Conservation (phyloP, 2,797 vertebrate species). For the Coendou prehensilis region DNA sequence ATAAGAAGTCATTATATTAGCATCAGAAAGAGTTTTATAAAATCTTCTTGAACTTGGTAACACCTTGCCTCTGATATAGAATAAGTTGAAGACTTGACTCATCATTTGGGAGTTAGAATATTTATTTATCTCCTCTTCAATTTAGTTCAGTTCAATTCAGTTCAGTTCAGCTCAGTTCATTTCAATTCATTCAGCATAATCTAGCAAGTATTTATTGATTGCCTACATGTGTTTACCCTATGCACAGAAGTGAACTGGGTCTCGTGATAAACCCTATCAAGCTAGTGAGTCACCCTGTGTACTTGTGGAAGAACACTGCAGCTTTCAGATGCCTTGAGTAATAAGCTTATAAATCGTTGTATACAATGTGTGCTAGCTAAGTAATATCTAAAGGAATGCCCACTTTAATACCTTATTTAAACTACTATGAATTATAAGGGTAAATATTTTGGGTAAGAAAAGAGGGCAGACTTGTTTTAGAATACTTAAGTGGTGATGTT, state of each 20-base stretch:
- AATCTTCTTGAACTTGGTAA: neutral
- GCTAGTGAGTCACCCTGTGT: neutral
- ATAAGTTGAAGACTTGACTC: neutral
- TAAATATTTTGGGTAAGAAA: slow-evolving; percentile 49
- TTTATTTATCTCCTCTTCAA: neutral
- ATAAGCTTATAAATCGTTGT: neutral
- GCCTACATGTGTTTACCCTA: neutral
- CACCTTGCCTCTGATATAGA: neutral
- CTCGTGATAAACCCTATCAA: neutral
- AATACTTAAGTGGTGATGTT: neutral
- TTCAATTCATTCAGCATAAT: slow-evolving; percentile 10
- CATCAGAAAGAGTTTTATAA: neutral
- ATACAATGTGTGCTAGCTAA: neutral
- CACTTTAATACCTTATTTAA: slow-evolving; percentile 46
- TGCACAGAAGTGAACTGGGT: neutral
- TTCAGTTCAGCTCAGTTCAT: neutral
- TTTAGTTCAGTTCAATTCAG: neutral
- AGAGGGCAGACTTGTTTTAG: neutral
- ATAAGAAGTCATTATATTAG: neutral
- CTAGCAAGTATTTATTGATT: neutral
- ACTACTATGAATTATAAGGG: slow-evolving; percentile 4
- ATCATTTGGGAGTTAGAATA: neutral
- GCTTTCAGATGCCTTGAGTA: neutral
- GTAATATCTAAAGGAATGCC: neutral
- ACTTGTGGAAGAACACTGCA: neutral